Evolutionary conservation across 2,888 invertebrate species (phyloP).

Genomic region (Sinhomidia bicolor): DNA sequence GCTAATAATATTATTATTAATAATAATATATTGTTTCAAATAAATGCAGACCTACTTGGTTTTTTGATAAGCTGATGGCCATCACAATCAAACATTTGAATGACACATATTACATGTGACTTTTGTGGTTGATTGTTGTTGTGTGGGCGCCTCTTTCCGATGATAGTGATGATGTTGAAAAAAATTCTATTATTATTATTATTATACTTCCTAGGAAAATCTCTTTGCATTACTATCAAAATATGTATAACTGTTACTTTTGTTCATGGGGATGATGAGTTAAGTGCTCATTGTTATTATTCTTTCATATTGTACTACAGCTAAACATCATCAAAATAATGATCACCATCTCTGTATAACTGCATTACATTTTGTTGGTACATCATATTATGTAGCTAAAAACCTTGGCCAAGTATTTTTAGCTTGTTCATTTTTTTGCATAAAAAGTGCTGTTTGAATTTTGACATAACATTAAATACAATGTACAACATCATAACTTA

Average conservation of each 20-base stretch:
- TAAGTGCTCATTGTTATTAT: conserved; percentile 47
- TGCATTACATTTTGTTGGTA: not conserved
- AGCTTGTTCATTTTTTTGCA: conserved; percentile 41
- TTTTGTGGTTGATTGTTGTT: not conserved
- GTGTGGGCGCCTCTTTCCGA: conserved; percentile 25
- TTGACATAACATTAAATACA: conserved; percentile 11
- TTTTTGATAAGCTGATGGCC: conserved; percentile 44
- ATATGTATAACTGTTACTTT: conserved; percentile 19
- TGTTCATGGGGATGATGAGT: conserved; percentile 19
- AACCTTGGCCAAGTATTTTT: conserved; percentile 55
- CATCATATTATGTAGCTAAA: not conserved
- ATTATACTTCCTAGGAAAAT: conserved; percentile 23
- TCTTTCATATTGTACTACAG: conserved; percentile 1
- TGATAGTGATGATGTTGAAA: not conserved
- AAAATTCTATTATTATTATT: not conserved
- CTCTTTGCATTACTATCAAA: not conserved
- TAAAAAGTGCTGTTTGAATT: not conserved
- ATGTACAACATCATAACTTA: not conserved
- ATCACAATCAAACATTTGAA: conserved; percentile 45
- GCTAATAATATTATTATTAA: not conserved
- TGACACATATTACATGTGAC: conserved; percentile 48
- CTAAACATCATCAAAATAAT: not conserved
- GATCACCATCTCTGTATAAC: conserved; percentile 7
- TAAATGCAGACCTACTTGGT: not conserved
- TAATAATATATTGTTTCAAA: conserved; percentile 2